Conservation (phyloP, 1,140 invertebrate genomes). For the Solenopsis fugax region DNA sequence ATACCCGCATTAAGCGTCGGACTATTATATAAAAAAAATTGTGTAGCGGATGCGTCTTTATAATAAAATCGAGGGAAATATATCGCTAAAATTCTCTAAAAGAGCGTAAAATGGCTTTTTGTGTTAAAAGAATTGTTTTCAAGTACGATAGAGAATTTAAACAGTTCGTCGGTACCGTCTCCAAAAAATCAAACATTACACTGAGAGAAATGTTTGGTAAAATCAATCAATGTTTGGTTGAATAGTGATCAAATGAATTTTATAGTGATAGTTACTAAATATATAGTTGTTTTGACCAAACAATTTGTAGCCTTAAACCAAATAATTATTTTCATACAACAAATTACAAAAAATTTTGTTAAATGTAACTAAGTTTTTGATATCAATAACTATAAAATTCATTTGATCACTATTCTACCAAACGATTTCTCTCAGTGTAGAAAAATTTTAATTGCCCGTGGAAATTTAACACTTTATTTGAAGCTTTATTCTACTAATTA, state of each 20-base stretch:
- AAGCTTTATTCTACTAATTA: background rate
- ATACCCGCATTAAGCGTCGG: conserved; percentile 3
- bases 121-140: background rate
- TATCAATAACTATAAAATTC: no score
- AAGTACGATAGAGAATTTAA: background rate
- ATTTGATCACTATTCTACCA: no score
- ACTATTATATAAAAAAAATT: background rate
- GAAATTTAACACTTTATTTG: background rate
- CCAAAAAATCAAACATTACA: background rate
- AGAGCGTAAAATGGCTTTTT: background rate
- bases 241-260: no score
- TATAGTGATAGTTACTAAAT: no score
- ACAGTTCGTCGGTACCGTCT: background rate
- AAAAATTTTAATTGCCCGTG: background rate
- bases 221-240: no score
- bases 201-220: no score
- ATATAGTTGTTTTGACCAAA: no score
- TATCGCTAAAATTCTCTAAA: background rate
- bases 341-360: no score
- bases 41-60: background rate
- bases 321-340: no score
- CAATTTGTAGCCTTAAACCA: no score
- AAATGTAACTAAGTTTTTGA: no score
- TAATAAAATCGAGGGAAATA: background rate
- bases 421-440: no score